phyloP scores from a whole-genome alignment of 1,140 invertebrate species.

The Drosophila sp. region DNA sequence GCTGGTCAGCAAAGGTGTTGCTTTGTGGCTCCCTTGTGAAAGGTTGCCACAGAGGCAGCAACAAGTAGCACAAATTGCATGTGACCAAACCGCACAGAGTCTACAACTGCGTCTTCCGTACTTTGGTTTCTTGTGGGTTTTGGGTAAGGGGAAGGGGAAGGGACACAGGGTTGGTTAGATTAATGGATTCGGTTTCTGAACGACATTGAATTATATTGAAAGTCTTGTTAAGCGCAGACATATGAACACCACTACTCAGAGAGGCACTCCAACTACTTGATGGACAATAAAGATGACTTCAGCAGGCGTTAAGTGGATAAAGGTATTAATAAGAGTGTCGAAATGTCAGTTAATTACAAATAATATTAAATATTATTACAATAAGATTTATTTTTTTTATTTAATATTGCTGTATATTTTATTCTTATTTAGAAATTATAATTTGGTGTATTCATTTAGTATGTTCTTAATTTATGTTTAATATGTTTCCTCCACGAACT shows the following conservation, averaged over 20 bases:
- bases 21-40: slow-evolving; percentile 48
- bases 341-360: neutral
- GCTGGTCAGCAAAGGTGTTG: slow-evolving; percentile 55
- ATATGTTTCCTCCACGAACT: neutral
- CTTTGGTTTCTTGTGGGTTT: too few species aligned
- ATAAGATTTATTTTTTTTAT: too few species aligned
- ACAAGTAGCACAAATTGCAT: slow-evolving; percentile 69
- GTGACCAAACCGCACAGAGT: slow-evolving; percentile 28
- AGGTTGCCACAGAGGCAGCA: slow-evolving; percentile 45
- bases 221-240: slow-evolving; percentile 54
- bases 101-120: slow-evolving; percentile 4
- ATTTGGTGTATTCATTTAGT: too few species aligned
- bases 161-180: slow-evolving; percentile 37
- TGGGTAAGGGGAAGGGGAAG: too few species aligned
- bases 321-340: too few species aligned
- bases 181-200: slow-evolving; percentile 50
- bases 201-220: slow-evolving; percentile 59
- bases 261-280: neutral
- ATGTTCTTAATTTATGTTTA: too few species aligned
- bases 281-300: slow-evolving; percentile 16
- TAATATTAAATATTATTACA: too few species aligned
- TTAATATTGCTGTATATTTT: too few species aligned
- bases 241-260: slow-evolving; percentile 22
- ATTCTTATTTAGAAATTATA: too few species aligned
- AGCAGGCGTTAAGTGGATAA: neutral